Percentiles rank a stretch among this genome's conserved stretches.
Conservation (phyloP, 2,888 invertebrate species). For the Dryomyza anilis region DNA sequence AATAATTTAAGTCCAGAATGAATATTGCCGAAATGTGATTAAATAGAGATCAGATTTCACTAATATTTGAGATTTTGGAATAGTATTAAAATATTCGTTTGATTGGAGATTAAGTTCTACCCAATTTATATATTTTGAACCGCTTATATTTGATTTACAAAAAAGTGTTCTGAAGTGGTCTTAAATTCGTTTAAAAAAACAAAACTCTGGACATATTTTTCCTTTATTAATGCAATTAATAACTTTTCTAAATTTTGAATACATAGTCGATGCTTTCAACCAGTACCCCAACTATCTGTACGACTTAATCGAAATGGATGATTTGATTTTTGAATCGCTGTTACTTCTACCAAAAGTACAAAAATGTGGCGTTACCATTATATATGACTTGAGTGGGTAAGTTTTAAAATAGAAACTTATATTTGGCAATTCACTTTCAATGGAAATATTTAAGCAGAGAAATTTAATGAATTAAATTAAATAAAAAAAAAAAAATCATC, state of each 20-base stretch:
- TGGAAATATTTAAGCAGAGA: not conserved
- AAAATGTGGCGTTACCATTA: conserved; percentile 52
- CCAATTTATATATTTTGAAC: no score
- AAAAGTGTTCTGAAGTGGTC: no score
- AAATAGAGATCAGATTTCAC: no score
- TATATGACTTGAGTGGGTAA: conserved; percentile 54
- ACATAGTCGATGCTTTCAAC: conserved; percentile 51
- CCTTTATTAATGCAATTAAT: not conserved
- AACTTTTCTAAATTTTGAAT: no score
- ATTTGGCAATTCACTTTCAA: not conserved
- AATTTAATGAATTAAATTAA: not conserved
- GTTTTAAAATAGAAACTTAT: conserved; percentile 12
- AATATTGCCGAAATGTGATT: no score
- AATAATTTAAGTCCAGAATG: no score
- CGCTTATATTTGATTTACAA: no score
- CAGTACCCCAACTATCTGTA: conserved; percentile 51
- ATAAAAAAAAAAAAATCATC: not conserved
- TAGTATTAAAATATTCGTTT: no score
- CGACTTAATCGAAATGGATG: conserved; percentile 55
- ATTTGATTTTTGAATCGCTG: conserved; percentile 54
- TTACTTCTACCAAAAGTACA: conserved; percentile 53
- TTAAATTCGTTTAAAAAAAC: no score
- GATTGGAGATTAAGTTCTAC: no score
- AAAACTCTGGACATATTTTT: not conserved
- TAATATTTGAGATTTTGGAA: no score